Percentiles rank a stretch among this genome's conserved stretches.
These are phyloP conservation scores for Nerophis lumbriciformis DNA, from an alignment of 2,113 vertebrate genomes.

Conservation along the genomic window DNA sequence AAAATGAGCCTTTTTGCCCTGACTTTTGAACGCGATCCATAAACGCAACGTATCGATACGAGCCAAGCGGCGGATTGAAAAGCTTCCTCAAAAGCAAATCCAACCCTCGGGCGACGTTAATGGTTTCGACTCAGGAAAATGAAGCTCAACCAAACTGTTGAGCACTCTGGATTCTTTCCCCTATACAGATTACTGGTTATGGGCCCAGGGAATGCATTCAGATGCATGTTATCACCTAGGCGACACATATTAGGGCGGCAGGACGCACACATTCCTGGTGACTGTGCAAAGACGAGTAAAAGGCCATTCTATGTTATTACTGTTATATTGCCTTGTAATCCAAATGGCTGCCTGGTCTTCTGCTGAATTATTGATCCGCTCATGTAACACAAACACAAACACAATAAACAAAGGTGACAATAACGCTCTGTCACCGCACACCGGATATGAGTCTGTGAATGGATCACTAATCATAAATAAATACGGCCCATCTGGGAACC, in stretches of 20 bases:
- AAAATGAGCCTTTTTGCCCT: background rate
- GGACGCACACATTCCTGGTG: slow-evolving; percentile 5
- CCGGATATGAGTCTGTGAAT: slow-evolving; percentile 8
- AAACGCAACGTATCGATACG: slow-evolving; percentile 8
- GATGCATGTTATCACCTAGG: slow-evolving; percentile 9
- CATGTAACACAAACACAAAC: slow-evolving; percentile 27
- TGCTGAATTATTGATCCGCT: slow-evolving; percentile 48
- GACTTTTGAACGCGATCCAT: slow-evolving; percentile 1
- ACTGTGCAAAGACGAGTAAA: slow-evolving; percentile 20
- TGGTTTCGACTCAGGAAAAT: slow-evolving; percentile 16
- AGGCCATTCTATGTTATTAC: slow-evolving; percentile 24
- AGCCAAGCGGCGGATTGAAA: slow-evolving; percentile 11
- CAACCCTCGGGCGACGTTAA: slow-evolving; percentile 12
- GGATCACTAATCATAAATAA: slow-evolving; percentile 21
- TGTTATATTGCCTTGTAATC: slow-evolving; percentile 30
- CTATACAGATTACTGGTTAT: slow-evolving; percentile 15
- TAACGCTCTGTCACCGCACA: slow-evolving; percentile 13
- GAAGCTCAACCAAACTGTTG: slow-evolving; percentile 5
- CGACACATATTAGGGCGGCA: slow-evolving; percentile 4
- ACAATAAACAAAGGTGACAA: slow-evolving; percentile 29
- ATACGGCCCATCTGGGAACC: slow-evolving; percentile 26
- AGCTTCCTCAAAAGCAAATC: slow-evolving; percentile 25
- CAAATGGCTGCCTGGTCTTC: slow-evolving; percentile 22
- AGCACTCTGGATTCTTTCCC: background rate
- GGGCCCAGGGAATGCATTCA: slow-evolving; percentile 14